Percentiles rank a stretch among this genome's conserved stretches.
Conservation (phyloP, 2,888 invertebrate genomes). For the Kuschelorhynchus macadamiae region DNA sequence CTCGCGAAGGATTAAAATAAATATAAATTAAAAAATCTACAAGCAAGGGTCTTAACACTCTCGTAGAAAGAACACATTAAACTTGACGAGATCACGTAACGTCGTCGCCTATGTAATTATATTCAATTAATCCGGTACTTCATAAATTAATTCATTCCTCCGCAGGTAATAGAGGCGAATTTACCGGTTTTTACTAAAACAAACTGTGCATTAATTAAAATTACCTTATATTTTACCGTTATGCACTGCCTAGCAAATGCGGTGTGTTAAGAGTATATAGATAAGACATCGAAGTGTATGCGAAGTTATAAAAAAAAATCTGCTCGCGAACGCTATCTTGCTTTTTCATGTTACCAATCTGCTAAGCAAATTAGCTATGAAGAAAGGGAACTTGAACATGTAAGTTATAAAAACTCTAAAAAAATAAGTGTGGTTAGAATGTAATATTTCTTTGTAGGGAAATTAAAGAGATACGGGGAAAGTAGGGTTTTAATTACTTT, state of each 20-base stretch:
- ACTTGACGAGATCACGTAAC: slow-evolving; percentile 9
- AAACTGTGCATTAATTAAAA: slow-evolving; percentile 35
- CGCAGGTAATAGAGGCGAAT: slow-evolving; percentile 21
- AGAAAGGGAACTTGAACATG: too few relatives aligned
- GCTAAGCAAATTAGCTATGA: too few relatives aligned
- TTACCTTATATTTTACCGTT: slow-evolving; percentile 27
- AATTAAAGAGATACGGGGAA: too few relatives aligned
- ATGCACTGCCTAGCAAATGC: not conserved
- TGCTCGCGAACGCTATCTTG: too few relatives aligned
- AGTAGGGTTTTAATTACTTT: too few relatives aligned
- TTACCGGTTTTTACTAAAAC: slow-evolving; percentile 38
- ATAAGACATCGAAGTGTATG: too few relatives aligned
- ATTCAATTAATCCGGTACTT: slow-evolving; percentile 25
- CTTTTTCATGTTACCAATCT: too few relatives aligned
- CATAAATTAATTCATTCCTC: slow-evolving; percentile 26
- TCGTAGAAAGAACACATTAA: not conserved
- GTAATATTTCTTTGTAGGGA: too few relatives aligned
- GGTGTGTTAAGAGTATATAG: not conserved
- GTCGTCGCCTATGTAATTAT: slow-evolving; percentile 26
- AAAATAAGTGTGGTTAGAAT: too few relatives aligned
- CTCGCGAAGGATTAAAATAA: not conserved
- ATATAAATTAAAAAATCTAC: not conserved
- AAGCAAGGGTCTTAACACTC: not conserved
- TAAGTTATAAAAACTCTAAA: too few relatives aligned
- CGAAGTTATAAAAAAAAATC: too few relatives aligned